Conservation (phyloP, 2,797 vertebrate species). For the Eulemur rubriventer region DNA sequence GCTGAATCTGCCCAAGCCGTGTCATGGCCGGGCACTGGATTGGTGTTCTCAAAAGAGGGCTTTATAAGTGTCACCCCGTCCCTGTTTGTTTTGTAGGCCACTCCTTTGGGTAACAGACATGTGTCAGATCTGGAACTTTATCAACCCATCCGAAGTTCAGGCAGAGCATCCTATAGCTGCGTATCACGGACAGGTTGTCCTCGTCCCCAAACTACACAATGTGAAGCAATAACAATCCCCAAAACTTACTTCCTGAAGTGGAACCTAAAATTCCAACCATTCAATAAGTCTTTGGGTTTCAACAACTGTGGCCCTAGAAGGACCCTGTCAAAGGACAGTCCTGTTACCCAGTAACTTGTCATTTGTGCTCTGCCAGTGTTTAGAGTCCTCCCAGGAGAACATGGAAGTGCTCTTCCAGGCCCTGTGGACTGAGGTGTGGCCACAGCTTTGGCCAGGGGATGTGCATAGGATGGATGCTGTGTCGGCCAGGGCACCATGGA, state of each 20-base stretch:
- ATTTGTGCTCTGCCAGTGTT: fast-evolving
- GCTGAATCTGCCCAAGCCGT: fast-evolving
- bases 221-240: not conserved
- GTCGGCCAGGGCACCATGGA: not conserved
- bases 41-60: not conserved
- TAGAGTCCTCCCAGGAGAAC: not conserved
- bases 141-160: not conserved
- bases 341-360: not conserved
- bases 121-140: not conserved
- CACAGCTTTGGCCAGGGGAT: not conserved
- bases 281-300: not conserved
- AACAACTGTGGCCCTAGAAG: not conserved
- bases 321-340: not conserved
- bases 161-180: fast-evolving
- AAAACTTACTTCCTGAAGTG: not conserved
- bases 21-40: fast-evolving
- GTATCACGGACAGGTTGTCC: not conserved
- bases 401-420: no score
- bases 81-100: not conserved
- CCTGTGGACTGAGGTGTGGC: not conserved
- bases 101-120: not conserved
- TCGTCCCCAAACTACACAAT: not conserved
- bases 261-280: not conserved
- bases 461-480: no score
- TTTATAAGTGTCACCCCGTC: not conserved